These are phyloP conservation scores for Leptothorax acervorum DNA, from an alignment of 2,888 invertebrate genomes.

Conservation along the genomic window DNA sequence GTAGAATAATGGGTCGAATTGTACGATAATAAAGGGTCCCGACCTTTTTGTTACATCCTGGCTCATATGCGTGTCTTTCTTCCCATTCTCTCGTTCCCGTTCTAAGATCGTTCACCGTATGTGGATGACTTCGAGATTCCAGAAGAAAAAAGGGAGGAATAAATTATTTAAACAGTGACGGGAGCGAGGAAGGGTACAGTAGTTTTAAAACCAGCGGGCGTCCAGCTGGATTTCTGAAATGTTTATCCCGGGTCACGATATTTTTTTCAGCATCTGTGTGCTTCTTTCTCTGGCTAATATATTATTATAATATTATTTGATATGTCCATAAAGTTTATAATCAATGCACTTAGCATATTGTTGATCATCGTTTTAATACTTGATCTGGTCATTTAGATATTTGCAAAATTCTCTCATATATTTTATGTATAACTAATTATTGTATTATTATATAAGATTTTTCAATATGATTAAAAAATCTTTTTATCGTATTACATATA, in stretches of 20 bases:
- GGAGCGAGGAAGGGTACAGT: slow-evolving; percentile 32
- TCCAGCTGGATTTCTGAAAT: slow-evolving; percentile 68
- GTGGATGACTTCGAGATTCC: slow-evolving; percentile 46
- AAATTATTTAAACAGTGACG: slow-evolving; percentile 62
- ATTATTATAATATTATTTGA: slow-evolving; percentile 12
- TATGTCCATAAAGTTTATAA: not conserved
- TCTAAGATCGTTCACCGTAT: slow-evolving; percentile 42
- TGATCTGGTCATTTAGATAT: not conserved
- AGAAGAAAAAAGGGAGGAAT: slow-evolving; percentile 51
- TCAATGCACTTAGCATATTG: not conserved
- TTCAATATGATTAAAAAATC: not conserved
- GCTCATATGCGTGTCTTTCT: slow-evolving; percentile 24
- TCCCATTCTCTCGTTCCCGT: not conserved
- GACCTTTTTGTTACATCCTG: too few relatives aligned
- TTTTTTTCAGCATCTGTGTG: slow-evolving; percentile 25
- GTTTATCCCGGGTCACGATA: slow-evolving; percentile 51
- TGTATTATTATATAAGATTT: not conserved
- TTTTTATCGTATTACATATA: not conserved
- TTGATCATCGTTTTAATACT: not conserved
- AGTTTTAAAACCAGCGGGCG: slow-evolving; percentile 35
- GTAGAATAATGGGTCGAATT: too few relatives aligned
- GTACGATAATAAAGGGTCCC: too few relatives aligned
- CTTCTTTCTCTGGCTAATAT: slow-evolving; percentile 12
- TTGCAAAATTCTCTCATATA: not conserved
- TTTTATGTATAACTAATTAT: not conserved